A percentile compares a stretch with the other conserved stretches of the same genome.
These are phyloP conservation scores for Poecilia latipinna DNA, from an alignment of 2,113 vertebrate genomes.

Conservation along the genomic window DNA sequence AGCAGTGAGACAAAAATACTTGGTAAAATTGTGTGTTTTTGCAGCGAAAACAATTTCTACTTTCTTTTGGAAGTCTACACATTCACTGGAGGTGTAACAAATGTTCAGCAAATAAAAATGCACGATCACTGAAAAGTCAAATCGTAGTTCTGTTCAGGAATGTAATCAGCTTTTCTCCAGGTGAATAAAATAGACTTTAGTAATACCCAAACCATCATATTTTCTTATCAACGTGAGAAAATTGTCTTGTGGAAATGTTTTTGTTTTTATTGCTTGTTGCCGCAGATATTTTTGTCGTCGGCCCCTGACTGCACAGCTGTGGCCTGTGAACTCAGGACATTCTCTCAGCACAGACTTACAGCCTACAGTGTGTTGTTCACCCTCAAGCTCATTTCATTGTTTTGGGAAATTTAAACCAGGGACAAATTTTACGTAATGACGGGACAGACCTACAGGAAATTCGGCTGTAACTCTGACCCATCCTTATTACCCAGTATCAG, in stretches of 20 bases:
- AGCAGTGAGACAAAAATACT: too few relatives aligned
- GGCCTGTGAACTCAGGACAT: neutral
- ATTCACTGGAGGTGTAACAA: too few relatives aligned
- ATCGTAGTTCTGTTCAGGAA: neutral
- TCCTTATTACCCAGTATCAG: neutral
- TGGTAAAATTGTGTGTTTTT: too few relatives aligned
- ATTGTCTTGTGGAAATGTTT: neutral
- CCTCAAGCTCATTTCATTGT: conserved; percentile 1
- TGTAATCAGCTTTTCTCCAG: neutral
- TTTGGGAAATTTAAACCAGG: neutral
- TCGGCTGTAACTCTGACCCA: neutral
- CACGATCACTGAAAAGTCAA: neutral
- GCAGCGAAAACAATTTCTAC: neutral
- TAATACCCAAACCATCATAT: neutral
- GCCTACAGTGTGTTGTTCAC: neutral
- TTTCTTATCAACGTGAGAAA: neutral
- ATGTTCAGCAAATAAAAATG: neutral
- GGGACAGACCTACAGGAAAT: conserved; percentile 6
- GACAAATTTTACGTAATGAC: neutral
- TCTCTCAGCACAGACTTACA: neutral
- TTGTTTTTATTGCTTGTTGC: neutral
- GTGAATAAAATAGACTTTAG: neutral
- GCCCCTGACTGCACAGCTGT: neutral
- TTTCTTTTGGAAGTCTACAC: too few relatives aligned
- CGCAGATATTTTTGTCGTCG: neutral